phyloP scores from a whole-genome alignment of 2,888 invertebrate genomes.

The Strigamia maritima region DNA sequence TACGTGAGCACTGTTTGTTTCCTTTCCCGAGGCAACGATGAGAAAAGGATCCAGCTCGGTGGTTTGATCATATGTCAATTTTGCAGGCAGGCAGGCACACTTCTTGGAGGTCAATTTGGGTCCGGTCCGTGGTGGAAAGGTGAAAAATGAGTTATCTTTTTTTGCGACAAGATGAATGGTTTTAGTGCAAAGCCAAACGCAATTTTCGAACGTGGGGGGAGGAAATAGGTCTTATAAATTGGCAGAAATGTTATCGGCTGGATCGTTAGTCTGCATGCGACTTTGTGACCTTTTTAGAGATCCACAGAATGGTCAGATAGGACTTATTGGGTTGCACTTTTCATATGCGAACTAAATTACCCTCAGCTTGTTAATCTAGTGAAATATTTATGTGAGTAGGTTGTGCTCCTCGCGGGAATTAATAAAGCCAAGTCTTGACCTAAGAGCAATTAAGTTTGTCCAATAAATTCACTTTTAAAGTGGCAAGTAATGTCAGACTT shows the following conservation, averaged over 20 bases:
- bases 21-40: too few species aligned
- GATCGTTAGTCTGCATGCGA: not conserved
- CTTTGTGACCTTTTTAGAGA: not conserved
- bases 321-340: slow-evolving; percentile 17
- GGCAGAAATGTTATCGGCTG: not conserved
- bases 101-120: not conserved
- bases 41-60: not conserved
- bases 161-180: not conserved
- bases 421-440: slow-evolving; percentile 27
- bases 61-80: not conserved
- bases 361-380: slow-evolving; percentile 3
- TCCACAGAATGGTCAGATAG: not conserved
- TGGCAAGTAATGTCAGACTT: not conserved
- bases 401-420: slow-evolving; percentile 22
- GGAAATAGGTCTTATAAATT: not conserved
- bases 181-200: not conserved
- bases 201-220: not conserved
- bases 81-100: not conserved
- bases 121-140: not conserved
- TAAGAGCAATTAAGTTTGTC: slow-evolving; percentile 28
- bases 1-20: not conserved
- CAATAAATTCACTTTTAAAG: slow-evolving; percentile 21
- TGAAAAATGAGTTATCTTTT: not conserved
- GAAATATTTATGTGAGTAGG: slow-evolving; percentile 21
- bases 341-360: not conserved